Evolutionary conservation across 2,797 vertebrate species (phyloP).

Genomic region (Ctenopoma multispine): DNA sequence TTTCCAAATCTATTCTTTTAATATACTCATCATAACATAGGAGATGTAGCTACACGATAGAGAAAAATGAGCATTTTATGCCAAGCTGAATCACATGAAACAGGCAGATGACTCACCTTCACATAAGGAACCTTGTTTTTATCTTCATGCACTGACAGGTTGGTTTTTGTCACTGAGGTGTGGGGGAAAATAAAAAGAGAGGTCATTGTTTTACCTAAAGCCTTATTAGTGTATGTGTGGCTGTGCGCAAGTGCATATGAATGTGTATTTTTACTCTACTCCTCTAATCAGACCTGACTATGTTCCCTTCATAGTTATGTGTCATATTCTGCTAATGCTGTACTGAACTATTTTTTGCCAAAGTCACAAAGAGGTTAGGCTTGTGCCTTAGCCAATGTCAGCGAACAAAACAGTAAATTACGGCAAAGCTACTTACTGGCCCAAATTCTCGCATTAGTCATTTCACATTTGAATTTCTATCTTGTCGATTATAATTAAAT

Average conservation of each 20-base stretch:
- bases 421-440: conserved; percentile 24
- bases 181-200: conserved; percentile 38
- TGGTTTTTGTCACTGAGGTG: conserved; percentile 92
- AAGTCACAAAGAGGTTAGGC: conserved; percentile 40
- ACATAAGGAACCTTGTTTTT: conserved; percentile 96
- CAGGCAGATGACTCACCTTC: conserved; percentile 85
- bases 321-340: conserved; percentile 23
- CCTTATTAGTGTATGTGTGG: conserved; percentile 4
- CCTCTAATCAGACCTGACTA: conserved; percentile 42
- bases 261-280: conserved; percentile 12
- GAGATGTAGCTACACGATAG: background rate
- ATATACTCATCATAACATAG: background rate
- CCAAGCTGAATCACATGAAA: conserved; percentile 26
- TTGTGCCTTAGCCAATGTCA: conserved; percentile 4
- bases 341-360: conserved; percentile 32
- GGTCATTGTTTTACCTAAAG: conserved; percentile 39
- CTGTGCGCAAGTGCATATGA: conserved; percentile 18
- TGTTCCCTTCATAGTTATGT: conserved; percentile 33
- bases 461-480: conserved; percentile 34
- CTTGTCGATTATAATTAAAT: conserved; percentile 40
- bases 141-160: conserved; percentile 95
- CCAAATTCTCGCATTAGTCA: conserved; percentile 29
- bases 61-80: background rate
- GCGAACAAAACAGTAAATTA: conserved; percentile 8
- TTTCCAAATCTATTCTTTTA: background rate